These are phyloP conservation scores for Nasonia vitripennis DNA, from an alignment of 1,140 invertebrate species.

Conservation along the genomic window DNA sequence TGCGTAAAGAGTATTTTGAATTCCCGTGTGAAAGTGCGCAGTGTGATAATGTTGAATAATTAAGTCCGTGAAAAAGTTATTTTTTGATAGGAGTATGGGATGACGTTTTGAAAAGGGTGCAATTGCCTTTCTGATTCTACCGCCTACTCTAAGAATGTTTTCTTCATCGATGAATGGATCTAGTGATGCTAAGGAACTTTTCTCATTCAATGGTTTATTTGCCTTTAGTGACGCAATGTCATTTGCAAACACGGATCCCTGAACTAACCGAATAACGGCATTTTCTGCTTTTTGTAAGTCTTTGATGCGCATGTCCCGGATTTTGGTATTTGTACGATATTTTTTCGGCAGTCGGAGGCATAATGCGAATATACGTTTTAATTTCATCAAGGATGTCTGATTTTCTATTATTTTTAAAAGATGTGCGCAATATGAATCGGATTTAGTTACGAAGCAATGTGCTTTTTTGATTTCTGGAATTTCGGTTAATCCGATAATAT, in stretches of 20 bases:
- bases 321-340: too few relatives aligned
- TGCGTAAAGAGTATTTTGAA: constrained; percentile 3
- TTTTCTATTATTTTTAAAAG: neutral
- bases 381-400: neutral
- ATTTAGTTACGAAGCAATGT: neutral
- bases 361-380: neutral
- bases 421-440: neutral
- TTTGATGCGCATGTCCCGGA: neutral
- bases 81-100: neutral
- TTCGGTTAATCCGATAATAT: neutral
- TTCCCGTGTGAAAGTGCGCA: neutral
- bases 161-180: constrained; percentile 9
- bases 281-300: neutral
- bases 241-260: neutral
- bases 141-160: neutral
- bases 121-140: neutral
- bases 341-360: neutral
- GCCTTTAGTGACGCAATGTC: neutral
- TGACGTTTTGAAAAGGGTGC: neutral
- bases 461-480: neutral
- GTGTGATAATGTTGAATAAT: neutral
- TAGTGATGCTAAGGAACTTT: neutral
- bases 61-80: neutral
- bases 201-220: neutral
- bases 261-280: neutral